phyloP scores from a whole-genome alignment of 2,797 vertebrate genomes.

The Nannoperca obscura region DNA sequence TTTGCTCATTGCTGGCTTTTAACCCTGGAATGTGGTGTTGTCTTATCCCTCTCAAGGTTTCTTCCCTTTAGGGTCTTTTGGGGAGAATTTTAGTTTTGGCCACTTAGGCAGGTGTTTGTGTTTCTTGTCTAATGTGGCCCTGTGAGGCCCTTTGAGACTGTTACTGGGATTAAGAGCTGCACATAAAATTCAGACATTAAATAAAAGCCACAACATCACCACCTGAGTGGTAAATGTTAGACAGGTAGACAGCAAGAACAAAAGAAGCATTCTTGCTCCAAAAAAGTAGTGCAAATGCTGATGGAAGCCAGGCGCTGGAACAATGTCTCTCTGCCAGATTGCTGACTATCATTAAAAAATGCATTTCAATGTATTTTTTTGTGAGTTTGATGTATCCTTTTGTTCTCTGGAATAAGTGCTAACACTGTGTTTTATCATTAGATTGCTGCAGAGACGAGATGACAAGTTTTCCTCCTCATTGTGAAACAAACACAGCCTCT shows the following conservation, averaged over 20 bases:
- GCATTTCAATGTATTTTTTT: slow-evolving; percentile 40
- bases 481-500: slow-evolving; percentile 11
- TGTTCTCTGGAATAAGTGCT: slow-evolving; percentile 53
- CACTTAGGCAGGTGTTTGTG: slow-evolving; percentile 19
- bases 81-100: not conserved
- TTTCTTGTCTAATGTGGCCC: slow-evolving; percentile 21
- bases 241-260: slow-evolving; percentile 52
- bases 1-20: slow-evolving; percentile 6
- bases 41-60: slow-evolving; percentile 12
- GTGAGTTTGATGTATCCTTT: slow-evolving; percentile 33
- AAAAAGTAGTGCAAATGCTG: slow-evolving; percentile 45
- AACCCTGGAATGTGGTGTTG: not conserved
- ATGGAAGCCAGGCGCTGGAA: slow-evolving; percentile 43
- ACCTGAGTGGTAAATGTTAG: slow-evolving; percentile 27
- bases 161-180: slow-evolving; percentile 11
- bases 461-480: not conserved
- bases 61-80: not conserved
- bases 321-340: slow-evolving; percentile 34
- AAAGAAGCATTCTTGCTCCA: slow-evolving; percentile 27
- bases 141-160: not conserved
- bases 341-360: slow-evolving; percentile 61
- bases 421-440: slow-evolving; percentile 38
- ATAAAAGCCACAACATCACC: not conserved
- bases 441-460: slow-evolving; percentile 20
- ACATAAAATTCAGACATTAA: not conserved